Conservation (phyloP, 2,113 vertebrate genomes). For the Calidris pygmaea region DNA sequence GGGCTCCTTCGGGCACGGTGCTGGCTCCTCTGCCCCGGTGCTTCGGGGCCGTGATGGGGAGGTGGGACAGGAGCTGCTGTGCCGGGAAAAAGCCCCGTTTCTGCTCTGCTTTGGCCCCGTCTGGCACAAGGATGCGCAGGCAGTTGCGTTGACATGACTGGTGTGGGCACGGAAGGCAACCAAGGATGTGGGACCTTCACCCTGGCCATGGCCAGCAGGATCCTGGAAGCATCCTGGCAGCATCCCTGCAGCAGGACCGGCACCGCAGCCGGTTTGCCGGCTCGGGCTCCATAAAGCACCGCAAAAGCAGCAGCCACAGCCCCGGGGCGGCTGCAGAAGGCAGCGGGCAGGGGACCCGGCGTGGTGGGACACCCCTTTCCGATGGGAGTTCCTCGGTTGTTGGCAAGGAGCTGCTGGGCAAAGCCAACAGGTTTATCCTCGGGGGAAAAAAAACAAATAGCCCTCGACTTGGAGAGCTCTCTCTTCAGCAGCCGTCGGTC, state of each 20-base stretch:
- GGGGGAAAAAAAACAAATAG: neutral
- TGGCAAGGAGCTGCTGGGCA: neutral
- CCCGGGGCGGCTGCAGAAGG: neutral
- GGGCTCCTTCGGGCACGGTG: fast-evolving
- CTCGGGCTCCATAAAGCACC: neutral
- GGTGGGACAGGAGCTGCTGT: neutral
- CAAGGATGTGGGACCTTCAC: neutral
- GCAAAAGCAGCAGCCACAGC: neutral
- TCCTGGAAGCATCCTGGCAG: neutral
- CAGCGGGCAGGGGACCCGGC: neutral
- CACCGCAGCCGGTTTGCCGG: neutral
- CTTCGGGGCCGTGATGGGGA: fast-evolving
- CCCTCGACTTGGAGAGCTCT: neutral
- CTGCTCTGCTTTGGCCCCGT: neutral
- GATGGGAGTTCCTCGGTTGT: fast-evolving
- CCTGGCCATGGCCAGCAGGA: neutral
- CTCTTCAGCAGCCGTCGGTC: neutral
- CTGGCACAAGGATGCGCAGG: fast-evolving
- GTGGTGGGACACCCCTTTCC: neutral
- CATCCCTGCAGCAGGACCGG: neutral
- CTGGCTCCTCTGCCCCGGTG: neutral
- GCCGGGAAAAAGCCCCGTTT: neutral
- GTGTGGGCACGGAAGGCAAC: neutral
- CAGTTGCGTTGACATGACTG: fast-evolving
- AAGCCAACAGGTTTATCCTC: neutral